Evolutionary conservation across 2,113 vertebrate genomes (phyloP), one percentile per base, ranked within the genome.

Genomic region (Cephalopholis sonnerati): DNA sequence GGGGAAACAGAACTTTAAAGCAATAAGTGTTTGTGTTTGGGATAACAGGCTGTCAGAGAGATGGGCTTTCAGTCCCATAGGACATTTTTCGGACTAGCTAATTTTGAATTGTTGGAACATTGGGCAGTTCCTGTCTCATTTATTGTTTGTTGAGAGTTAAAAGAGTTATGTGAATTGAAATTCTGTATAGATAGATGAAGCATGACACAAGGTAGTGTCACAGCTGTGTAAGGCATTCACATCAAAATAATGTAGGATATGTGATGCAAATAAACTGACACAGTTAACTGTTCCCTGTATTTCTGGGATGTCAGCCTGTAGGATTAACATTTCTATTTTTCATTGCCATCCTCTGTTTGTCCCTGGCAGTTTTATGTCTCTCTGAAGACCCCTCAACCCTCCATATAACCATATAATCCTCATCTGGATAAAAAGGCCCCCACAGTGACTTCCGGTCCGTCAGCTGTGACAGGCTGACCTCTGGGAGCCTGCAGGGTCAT

Each of bases 381-480:
- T 82, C 77, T 82, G 58, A 74, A 67, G 77, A 70, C 51, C 55
- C n/a, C 57, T 27, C 51, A 18, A 22, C 53, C 36, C 51, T 65
- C 81, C 53, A n/a, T n/a, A 61, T 5, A 62, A 59, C 32, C 71
- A 68, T 69, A 50, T 67, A 77, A 53, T 50, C 64, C 36, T 86
- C 77, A 76, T 67, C 67, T 59, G 71, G 55, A 82, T 74, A 51
- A 77, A 82, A 87, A 77, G 36, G 66, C 48, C 74, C 62, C 83
- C 64, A 29, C 29, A 0, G 76, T 64, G 83, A 84, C 80, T 87
- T 90, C 83, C 61, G 69, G 72, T 41, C 77, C 1, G 20, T 44
- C 1, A 36, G 46, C 75, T 76, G 73, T 87, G 87, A 79, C 78
- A n/a, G 66, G 65, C 22, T 87, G 84, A 87, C 88, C 87, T 79